Evolutionary conservation across 2,113 vertebrate genomes (phyloP).

Genomic region (Misgurnus anguillicaudatus): DNA sequence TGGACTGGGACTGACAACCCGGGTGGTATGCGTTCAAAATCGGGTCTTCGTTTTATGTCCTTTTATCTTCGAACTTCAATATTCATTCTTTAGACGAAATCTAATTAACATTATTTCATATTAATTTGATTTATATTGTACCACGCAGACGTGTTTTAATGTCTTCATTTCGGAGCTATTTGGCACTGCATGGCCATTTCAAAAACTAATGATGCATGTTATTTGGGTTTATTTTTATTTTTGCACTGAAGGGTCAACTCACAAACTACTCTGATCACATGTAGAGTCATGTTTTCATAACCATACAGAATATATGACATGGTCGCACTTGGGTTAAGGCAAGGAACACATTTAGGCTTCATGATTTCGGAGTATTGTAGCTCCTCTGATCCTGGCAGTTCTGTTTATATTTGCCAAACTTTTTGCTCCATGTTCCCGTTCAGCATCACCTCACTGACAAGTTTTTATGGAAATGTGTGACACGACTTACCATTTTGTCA

Average conservation of each 20-base stretch:
- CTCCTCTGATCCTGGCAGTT: slow-evolving; percentile 40
- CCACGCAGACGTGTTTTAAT: background rate
- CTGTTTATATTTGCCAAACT: slow-evolving; percentile 51
- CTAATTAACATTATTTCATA: background rate
- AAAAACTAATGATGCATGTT: slow-evolving; percentile 19
- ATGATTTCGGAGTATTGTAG: background rate
- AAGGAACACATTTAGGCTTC: slow-evolving; percentile 20
- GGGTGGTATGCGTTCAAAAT: slow-evolving; percentile 23
- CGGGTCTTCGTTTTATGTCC: slow-evolving; percentile 7
- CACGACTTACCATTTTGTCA: slow-evolving; percentile 23
- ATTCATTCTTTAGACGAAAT: slow-evolving; percentile 25
- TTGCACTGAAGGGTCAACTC: background rate
- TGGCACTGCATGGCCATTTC: slow-evolving; percentile 18
- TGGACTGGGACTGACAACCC: slow-evolving; percentile 18
- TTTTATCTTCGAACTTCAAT: slow-evolving; percentile 24
- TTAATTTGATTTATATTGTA: slow-evolving; percentile 19
- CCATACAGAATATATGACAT: background rate
- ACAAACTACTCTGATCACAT: background rate
- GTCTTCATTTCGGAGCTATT: slow-evolving; percentile 19
- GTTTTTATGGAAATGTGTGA: slow-evolving; percentile 53
- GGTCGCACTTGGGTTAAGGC: background rate
- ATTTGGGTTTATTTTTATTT: slow-evolving; percentile 22
- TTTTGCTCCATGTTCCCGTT: slow-evolving; percentile 35
- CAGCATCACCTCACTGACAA: slow-evolving; percentile 30
- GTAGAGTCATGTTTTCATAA: background rate